Base-by-base conservation (phyloP, 2,888 invertebrate species). In the Apamea sordens region DNA sequence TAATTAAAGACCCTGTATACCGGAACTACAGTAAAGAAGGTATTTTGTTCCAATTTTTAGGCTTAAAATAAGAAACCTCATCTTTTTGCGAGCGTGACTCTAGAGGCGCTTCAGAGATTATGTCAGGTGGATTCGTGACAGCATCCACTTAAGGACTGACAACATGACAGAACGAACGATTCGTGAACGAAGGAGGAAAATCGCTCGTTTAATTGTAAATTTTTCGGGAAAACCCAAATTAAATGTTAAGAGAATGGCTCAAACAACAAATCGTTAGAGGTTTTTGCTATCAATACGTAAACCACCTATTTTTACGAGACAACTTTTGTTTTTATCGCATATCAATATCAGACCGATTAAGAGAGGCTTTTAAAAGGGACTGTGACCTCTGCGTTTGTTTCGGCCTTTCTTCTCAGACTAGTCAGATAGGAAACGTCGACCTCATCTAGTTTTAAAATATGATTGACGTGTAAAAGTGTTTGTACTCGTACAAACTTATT, bases 181-280 rank as follows among this genome's bases (percentile, higher is more conserved):
- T 74, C 32, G 74, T 11, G 5, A 13, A 73, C 63, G 65, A 44
- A 80, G 21, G 41, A 85, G 85, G 85, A 83, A 83, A 83, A 85
- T 63, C 18, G 53, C 8, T 71, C 36, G 15, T 41, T 70, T 63
- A 70, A 73, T 73, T 80, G 59, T 61, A 44, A 7, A 79, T 79
- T 80, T 74, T 64, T 44, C 36, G 28, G 68, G 4, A 36, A 84
- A 79, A 64, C 69, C 82, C 41, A 78, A 77, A 67, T 71, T 53
- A 53, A 36, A 77, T 83, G 6, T 61, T 28, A 70, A 47, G 10
- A 44, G 41, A 53, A 81, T 53, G 28, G 28, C 41, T 70, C 18
- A 50, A 24, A 65, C 21, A 47, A 32, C 21, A 61, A 76, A 61
- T 41, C 15, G 18, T 61, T 59, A 53, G 3, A 15, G 1, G 44